phyloP scores from a whole-genome alignment of 2,113 vertebrate genomes.

The Vulpes vulpes region DNA sequence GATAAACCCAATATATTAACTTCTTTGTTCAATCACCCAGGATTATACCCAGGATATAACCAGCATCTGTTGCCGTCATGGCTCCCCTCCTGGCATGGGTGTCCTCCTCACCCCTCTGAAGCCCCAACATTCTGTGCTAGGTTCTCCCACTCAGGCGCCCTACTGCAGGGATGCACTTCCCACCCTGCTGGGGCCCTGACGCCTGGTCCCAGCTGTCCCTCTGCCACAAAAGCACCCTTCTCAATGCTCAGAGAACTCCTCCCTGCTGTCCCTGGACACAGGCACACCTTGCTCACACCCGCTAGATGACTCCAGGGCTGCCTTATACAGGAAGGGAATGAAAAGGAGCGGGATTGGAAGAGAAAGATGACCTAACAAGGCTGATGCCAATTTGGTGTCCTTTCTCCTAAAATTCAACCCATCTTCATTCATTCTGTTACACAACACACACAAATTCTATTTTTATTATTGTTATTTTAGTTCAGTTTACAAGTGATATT shows the following conservation, averaged over 20 bases:
- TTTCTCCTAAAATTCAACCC: not conserved
- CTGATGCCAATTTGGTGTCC: not conserved
- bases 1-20: not conserved
- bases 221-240: not conserved
- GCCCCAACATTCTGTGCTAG: not conserved
- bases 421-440: not conserved
- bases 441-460: not conserved
- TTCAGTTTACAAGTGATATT: not conserved
- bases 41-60: not conserved
- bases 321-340: not conserved
- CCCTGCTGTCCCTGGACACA: not conserved
- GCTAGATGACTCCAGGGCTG: not conserved
- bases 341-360: not conserved
- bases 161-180: not conserved
- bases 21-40: not conserved
- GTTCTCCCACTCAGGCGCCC: not conserved
- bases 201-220: not conserved
- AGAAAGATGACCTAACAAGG: not conserved
- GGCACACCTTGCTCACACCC: not conserved
- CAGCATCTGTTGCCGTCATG: not conserved
- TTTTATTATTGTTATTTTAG: not conserved
- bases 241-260: not conserved
- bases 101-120: not conserved
- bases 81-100: no score
- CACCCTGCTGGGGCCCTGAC: not conserved